These are phyloP conservation scores for Nyctibius bracteatus DNA, from an alignment of 2,113 vertebrate species.

Conservation along the genomic window DNA sequence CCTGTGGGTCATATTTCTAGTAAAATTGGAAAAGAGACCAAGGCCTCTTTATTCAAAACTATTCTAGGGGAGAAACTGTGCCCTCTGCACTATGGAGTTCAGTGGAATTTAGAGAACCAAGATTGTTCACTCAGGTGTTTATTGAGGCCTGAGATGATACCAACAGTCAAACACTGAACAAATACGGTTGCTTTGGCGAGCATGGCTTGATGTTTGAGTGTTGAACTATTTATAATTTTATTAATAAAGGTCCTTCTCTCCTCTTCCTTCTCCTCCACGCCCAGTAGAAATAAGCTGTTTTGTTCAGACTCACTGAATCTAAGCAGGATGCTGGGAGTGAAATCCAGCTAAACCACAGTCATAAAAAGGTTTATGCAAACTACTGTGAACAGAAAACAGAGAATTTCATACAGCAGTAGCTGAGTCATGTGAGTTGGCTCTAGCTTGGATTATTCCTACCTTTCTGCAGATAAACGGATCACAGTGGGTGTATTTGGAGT, in stretches of 20 bases:
- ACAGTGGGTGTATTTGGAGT: neutral
- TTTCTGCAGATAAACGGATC: neutral
- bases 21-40: neutral
- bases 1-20: neutral
- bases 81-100: rapidly evolving
- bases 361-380: neutral
- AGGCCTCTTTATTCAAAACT: neutral
- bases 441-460: neutral
- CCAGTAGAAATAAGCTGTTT: neutral
- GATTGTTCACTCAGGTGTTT: neutral
- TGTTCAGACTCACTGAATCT: neutral
- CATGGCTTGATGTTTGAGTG: neutral
- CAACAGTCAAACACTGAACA: neutral
- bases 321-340: neutral
- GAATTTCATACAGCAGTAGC: neutral
- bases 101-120: neutral
- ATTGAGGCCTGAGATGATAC: neutral
- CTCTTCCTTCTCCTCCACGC: rapidly evolving
- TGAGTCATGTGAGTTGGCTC: neutral
- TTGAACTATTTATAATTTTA: neutral
- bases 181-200: neutral
- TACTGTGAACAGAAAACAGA: neutral
- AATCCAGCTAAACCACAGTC: neutral
- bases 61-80: rapidly evolving
- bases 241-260: neutral